Conservation (phyloP, 2,888 invertebrate species). For the Hofmannophila pseudospretella region DNA sequence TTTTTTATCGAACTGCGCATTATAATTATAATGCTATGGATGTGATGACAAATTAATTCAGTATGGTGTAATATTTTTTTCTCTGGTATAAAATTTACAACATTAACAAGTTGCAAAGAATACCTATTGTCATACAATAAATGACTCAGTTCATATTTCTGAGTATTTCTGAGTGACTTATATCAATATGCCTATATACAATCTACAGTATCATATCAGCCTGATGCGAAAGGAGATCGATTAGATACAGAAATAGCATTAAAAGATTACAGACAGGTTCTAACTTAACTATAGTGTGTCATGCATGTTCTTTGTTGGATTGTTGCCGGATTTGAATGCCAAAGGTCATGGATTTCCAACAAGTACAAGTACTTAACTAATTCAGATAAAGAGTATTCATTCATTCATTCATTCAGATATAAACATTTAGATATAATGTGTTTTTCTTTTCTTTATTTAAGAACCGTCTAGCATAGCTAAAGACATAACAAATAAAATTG, state of each 20-base stretch:
- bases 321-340: no score
- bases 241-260: constrained; percentile 5
- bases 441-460: no score
- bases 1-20: constrained; percentile 12
- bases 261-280: neutral
- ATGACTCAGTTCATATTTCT: constrained; percentile 6
- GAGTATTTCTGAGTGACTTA: neutral
- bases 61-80: neutral
- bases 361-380: no score
- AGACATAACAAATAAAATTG: no score
- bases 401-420: no score
- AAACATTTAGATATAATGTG: no score
- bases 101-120: constrained; percentile 1
- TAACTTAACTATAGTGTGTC: no score
- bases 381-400: no score
- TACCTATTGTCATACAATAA: constrained; percentile 1
- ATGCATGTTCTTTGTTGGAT: no score
- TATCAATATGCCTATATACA: neutral
- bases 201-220: neutral
- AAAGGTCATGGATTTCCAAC: no score
- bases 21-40: no score
- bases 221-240: constrained; percentile 2
- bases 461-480: no score
- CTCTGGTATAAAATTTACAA: neutral
- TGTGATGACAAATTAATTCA: constrained; percentile 1